Evolutionary conservation across 2,113 vertebrate genomes (phyloP).

Genomic region (Cryptomyrus ogoouensis): DNA sequence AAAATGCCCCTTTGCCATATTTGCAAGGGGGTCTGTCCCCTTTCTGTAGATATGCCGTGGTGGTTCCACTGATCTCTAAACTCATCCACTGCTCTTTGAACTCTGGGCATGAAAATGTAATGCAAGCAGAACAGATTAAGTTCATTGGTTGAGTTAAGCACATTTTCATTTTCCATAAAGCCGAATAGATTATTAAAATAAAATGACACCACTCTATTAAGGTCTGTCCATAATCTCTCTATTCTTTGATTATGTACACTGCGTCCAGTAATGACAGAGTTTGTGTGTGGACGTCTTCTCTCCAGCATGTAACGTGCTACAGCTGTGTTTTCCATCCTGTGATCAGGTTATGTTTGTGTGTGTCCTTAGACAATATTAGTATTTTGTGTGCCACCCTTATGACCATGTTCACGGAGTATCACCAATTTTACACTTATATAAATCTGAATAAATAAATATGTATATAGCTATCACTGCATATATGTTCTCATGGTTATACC

Average conservation of each 20-base stretch:
- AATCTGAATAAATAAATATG: too few species aligned
- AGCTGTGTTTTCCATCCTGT: not conserved
- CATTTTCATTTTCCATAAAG: conserved; percentile 20
- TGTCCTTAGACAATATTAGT: too few species aligned
- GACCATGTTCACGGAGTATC: too few species aligned
- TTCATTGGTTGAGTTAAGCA: conserved; percentile 16
- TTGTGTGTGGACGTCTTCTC: not conserved
- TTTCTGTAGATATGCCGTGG: conserved; percentile 16
- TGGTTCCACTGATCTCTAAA: conserved; percentile 28
- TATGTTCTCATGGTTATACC: too few species aligned
- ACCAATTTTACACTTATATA: too few species aligned
- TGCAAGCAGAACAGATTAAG: conserved; percentile 26
- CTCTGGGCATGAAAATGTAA: conserved; percentile 18
- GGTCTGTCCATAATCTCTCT: not conserved
- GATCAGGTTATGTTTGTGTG: not conserved
- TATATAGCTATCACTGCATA: too few species aligned
- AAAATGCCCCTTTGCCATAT: not conserved
- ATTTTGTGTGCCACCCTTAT: too few species aligned
- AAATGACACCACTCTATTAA: conserved; percentile 17
- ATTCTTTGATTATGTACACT: not conserved
- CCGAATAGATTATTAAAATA: not conserved
- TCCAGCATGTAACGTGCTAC: not conserved
- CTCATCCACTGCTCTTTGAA: conserved; percentile 20
- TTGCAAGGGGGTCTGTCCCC: not conserved
- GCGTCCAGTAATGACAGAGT: not conserved